Base-by-base conservation (phyloP, 2,113 vertebrate genomes). In the Oryzias curvinotus region DNA sequence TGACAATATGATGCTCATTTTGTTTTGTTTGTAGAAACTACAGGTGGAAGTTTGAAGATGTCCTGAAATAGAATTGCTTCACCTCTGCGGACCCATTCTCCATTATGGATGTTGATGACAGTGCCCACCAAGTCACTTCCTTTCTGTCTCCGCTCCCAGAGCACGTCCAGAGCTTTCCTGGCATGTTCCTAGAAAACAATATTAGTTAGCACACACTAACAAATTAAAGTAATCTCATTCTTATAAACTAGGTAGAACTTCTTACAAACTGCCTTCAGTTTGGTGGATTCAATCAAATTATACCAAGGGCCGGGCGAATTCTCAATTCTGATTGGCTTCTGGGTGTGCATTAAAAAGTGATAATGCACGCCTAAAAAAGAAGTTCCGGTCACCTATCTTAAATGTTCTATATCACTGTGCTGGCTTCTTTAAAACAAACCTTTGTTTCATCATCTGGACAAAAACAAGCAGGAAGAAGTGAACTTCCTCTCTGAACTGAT, bases 51-150 rank as follows among this genome's bases (percentile, higher is more conserved):
- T 57, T 62, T 56, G 7, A 58, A 54, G 4, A 25, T 57, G 19
- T 47, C 36, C 28, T 62, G 52, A 53, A 43, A 51, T 57, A 17
- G 49, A 59, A 52, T 18, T 15, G 26, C 1, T 76, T 86, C 75
- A 93, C 91, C 92, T 26, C 91, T 87, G 49, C 91, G 80, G 47
- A 93, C 85, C 97, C 97, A 99, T 72, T 99, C 97, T 86, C 96
- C 97, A 8, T 95, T 98, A 68, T 99, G 97, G 75, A 99, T 99
- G 63, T 99, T 99, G 66, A 99, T 98, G 54, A 97, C 98, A 5
- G 97, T 97, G 0, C 97, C 97, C 63, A 99, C 97, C 62, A 99
- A 90, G 84, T 99, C 97, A 83, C 96, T 99, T 89, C 95, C 97
- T 71, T 93, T 93, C 78, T 99, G 97, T 66, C 96, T 93, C 87